A percentile compares a stretch with the other conserved stretches of the same genome.
These are phyloP conservation scores for Talpa occidentalis DNA, from an alignment of 2,113 vertebrate species.

Conservation along the genomic window DNA sequence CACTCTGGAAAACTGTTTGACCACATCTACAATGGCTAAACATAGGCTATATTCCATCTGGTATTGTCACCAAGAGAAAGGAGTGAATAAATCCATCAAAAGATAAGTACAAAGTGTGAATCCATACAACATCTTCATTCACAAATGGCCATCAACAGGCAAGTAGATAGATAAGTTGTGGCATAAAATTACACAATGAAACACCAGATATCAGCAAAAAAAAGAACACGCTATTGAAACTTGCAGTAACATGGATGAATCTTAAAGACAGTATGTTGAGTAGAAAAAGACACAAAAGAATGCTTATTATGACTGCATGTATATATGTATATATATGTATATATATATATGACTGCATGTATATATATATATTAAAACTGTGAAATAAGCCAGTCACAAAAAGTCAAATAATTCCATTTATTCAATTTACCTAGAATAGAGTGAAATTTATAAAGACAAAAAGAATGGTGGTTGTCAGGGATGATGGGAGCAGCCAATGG, in stretches of 20 bases:
- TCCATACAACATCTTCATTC: not conserved
- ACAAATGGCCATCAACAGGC: not conserved
- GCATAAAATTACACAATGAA: not conserved
- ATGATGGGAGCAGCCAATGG: not conserved
- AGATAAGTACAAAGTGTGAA: not conserved
- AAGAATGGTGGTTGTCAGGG: too few relatives aligned
- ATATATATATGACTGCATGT: not conserved
- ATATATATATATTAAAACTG: not conserved
- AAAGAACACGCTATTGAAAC: not conserved
- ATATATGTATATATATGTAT: not conserved
- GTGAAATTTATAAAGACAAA: not conserved
- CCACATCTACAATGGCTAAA: not conserved
- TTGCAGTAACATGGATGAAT: not conserved
- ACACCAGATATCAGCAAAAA: not conserved
- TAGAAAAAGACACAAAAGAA: not conserved
- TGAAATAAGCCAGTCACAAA: not conserved
- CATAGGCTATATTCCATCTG: not conserved
- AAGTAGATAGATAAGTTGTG: not conserved
- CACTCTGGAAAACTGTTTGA: not conserved
- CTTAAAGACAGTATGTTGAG: not conserved
- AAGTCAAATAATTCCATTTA: not conserved
- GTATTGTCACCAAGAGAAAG: not conserved
- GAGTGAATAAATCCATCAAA: not conserved
- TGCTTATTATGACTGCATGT: not conserved
- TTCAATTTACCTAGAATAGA: not conserved